phyloP scores from a whole-genome alignment of 2,797 vertebrate species.

The Pristis pectinata region DNA sequence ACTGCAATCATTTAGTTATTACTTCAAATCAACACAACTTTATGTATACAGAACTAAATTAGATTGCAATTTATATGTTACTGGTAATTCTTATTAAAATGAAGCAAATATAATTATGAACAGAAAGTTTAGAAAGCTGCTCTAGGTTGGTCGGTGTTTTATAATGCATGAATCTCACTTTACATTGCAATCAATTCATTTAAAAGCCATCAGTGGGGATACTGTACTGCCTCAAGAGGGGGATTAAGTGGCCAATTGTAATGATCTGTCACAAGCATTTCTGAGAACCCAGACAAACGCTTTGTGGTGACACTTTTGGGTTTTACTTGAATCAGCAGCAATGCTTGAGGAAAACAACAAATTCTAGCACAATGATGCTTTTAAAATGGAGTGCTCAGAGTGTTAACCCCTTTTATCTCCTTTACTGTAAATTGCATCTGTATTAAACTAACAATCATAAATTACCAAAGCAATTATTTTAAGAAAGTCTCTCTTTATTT shows the following conservation, averaged over 20 bases:
- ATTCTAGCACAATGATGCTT: neutral
- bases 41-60: neutral
- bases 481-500: neutral
- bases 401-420: neutral
- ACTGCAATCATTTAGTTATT: neutral
- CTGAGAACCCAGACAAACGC: neutral
- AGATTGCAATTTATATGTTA: neutral
- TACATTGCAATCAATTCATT: slow-evolving; percentile 4
- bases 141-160: neutral
- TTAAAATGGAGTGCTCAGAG: neutral
- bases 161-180: slow-evolving; percentile 5
- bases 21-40: neutral
- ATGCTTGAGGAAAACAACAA: neutral
- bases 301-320: neutral
- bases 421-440: neutral
- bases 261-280: slow-evolving; percentile 19
- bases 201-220: neutral
- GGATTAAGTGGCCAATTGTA: neutral
- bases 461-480: neutral
- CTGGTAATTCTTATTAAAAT: neutral
- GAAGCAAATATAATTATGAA: neutral
- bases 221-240: neutral
- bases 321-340: neutral
- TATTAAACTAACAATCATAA: neutral
- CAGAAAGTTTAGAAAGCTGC: neutral